phyloP scores from a whole-genome alignment of 1,140 invertebrate species.

The Brachionus rotundiformis region DNA sequence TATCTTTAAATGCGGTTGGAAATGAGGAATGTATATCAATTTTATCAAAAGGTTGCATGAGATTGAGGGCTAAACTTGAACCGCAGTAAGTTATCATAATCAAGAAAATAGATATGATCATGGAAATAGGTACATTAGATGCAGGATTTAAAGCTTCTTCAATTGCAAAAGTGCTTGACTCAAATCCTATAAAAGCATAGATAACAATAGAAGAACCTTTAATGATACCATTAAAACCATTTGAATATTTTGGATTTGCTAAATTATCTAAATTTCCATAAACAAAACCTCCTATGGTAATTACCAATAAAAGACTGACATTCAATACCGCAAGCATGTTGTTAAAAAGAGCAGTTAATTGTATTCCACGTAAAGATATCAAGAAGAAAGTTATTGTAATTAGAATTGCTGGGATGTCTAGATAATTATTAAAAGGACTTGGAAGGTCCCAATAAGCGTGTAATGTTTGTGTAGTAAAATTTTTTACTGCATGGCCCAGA shows the following conservation, averaged over 20 bases:
- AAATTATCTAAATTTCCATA: slow-evolving; percentile 42
- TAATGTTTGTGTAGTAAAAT: not conserved
- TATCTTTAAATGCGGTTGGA: slow-evolving; percentile 36
- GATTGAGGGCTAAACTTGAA: slow-evolving; percentile 40
- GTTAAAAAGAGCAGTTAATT: slow-evolving; percentile 44
- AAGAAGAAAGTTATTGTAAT: not conserved
- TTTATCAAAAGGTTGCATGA: slow-evolving; percentile 44
- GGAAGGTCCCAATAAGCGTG: slow-evolving; percentile 25
- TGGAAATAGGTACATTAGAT: slow-evolving; percentile 19
- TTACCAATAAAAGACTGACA: not conserved
- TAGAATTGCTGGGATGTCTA: slow-evolving; percentile 33
- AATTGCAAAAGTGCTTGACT: slow-evolving; percentile 42
- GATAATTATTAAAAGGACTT: slow-evolving; percentile 7
- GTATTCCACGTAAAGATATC: slow-evolving; percentile 29
- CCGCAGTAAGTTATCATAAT: slow-evolving; percentile 22
- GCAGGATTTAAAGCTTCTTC: slow-evolving; percentile 26
- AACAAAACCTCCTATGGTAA: slow-evolving; percentile 43
- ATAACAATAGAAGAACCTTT: slow-evolving; percentile 37
- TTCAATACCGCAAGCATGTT: slow-evolving; percentile 32
- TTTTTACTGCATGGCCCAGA: slow-evolving; percentile 1
- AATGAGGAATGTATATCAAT: slow-evolving; percentile 15
- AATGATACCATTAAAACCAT: slow-evolving; percentile 40
- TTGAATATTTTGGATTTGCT: not conserved
- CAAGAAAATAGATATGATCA: slow-evolving; percentile 35
- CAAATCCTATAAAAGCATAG: slow-evolving; percentile 45